These are phyloP conservation scores for Lymantria dispar DNA, from an alignment of 2,888 invertebrate species.

Conservation along the genomic window DNA sequence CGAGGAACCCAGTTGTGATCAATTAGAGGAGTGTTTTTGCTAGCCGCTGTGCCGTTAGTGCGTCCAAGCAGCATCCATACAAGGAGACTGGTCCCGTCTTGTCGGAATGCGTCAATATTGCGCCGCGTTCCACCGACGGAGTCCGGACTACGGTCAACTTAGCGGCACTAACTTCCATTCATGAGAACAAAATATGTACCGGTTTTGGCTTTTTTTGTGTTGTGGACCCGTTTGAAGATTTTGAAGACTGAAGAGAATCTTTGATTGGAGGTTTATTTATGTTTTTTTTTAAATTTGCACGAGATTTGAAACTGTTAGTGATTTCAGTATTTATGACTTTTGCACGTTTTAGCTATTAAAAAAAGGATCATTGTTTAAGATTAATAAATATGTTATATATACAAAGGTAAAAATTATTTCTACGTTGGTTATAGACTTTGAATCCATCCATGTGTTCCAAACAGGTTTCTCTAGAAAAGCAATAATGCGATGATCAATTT, in stretches of 20 bases:
- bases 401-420: too few relatives aligned
- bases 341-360: too few relatives aligned
- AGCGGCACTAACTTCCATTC: constrained; percentile 34
- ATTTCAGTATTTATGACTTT: not conserved
- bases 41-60: constrained; percentile 60
- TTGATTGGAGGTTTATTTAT: constrained; percentile 8
- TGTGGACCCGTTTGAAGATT: constrained; percentile 19
- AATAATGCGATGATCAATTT: too few relatives aligned
- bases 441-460: too few relatives aligned
- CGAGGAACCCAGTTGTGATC: constrained; percentile 43
- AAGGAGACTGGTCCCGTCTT: constrained; percentile 59
- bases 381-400: too few relatives aligned
- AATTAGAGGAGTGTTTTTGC: constrained; percentile 65
- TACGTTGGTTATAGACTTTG: too few relatives aligned
- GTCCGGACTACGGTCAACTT: constrained; percentile 23
- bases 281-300: constrained; percentile 1
- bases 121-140: constrained; percentile 28
- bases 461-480: too few relatives aligned
- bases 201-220: constrained; percentile 27
- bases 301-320: not conserved
- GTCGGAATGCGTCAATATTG: constrained; percentile 67
- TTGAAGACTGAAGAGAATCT: constrained; percentile 6
- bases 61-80: constrained; percentile 64
- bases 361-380: too few relatives aligned
- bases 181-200: constrained; percentile 30